Evolutionary conservation across 2,888 invertebrate species (phyloP), one percentile per base, ranked within the genome.

Genomic region (Cosmia pyralina): DNA sequence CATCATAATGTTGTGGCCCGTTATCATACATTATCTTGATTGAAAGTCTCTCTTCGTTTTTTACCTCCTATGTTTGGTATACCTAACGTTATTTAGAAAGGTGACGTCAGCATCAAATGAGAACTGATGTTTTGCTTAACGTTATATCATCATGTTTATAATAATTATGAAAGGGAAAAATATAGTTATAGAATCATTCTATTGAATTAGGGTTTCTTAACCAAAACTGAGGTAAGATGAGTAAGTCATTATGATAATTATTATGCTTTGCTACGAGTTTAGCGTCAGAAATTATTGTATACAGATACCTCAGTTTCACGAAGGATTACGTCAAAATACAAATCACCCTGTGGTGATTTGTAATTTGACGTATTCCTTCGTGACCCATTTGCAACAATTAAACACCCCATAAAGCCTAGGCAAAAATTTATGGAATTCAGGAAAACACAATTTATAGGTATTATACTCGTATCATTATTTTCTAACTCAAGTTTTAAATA

Each of bases 1-100:
- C 77, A 73, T 78, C 82, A 83, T 82, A 80, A n/a, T 87, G 86
- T 85, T 84, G 84, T 60, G 82, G 60, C 82, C 68, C 79, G 78
- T 88, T 92, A 91, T 90, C 90, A 55, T 65, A 19, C 66, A 55
- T 65, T 92, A 93, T 93, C 92, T 90, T 92, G 93, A 93, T 93
- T 90, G 91, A 93, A 90, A 90, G 90, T 87, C 83, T 87, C 78
- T 88, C 84, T 85, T 83, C 84, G 65, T 68, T 48, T 69, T 77
- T 77, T 84, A 81, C 89, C 89, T 88, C 86, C 82, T 79, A 72
- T 81, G 80, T 80, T 81, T 80, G 69, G 64, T 71, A 57, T 67
- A 17, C 4, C 28, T 34, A 55, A 59, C 66, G 71, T 71, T 72
- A 75, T 75, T 77, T 82, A 83, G 67, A 72, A 71, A 69, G 53